These are phyloP conservation scores for Drosophila auraria DNA, from an alignment of 1,140 invertebrate species.

Conservation along the genomic window DNA sequence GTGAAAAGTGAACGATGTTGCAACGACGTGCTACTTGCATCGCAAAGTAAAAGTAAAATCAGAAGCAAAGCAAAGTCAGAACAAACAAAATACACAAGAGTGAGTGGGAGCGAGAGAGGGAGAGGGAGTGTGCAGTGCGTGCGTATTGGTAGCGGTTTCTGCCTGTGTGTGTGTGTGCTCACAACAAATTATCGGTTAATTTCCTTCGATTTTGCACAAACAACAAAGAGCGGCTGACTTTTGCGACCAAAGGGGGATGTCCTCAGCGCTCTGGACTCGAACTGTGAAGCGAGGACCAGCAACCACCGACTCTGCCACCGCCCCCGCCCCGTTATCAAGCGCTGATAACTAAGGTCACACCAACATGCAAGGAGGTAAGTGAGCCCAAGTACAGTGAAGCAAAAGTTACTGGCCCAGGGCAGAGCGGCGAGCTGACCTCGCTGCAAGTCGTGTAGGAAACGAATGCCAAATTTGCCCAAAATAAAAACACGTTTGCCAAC, in stretches of 20 bases:
- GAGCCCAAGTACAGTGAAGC: slow-evolving; percentile 4
- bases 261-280: slow-evolving; percentile 17
- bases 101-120: slow-evolving; percentile 19
- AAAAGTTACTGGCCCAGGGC: slow-evolving; percentile 10
- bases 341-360: slow-evolving; percentile 50
- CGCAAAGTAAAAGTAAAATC: slow-evolving; percentile 48
- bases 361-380: slow-evolving; percentile 68
- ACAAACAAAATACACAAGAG: slow-evolving; percentile 54
- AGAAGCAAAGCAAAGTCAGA: slow-evolving; percentile 62
- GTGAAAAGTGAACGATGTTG: slow-evolving; percentile 70
- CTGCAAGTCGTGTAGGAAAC: slow-evolving; percentile 57
- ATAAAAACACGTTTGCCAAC: slow-evolving; percentile 79
- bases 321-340: slow-evolving; percentile 40
- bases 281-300: background rate
- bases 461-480: slow-evolving; percentile 61
- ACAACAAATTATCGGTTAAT: slow-evolving; percentile 80
- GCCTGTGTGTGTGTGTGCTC: slow-evolving; percentile 22
- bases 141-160: slow-evolving; percentile 27
- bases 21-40: slow-evolving; percentile 56
- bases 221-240: slow-evolving; percentile 60
- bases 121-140: slow-evolving; percentile 36
- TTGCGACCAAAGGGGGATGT: slow-evolving; percentile 39
- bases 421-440: slow-evolving; percentile 50
- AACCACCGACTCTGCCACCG: slow-evolving; percentile 28
- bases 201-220: slow-evolving; percentile 73